phyloP scores from a whole-genome alignment of 2,888 invertebrate species.

The Cephonodes hylas region DNA sequence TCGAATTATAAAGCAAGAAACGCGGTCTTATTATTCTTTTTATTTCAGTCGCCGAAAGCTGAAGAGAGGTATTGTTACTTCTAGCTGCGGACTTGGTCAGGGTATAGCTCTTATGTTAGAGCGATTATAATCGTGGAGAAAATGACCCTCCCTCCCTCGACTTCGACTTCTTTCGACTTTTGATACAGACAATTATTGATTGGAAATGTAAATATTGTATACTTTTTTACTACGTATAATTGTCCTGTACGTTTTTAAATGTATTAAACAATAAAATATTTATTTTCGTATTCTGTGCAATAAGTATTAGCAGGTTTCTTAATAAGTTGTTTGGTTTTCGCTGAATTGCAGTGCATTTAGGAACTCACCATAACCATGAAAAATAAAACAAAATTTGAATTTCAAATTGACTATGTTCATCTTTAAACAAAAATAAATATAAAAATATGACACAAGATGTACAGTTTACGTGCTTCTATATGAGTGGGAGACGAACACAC shows the following conservation, averaged over 20 bases:
- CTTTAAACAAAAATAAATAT: slow-evolving; percentile 63
- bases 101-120: slow-evolving; percentile 96
- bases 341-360: too few species aligned
- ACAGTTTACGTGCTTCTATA: slow-evolving; percentile 2
- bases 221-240: not conserved
- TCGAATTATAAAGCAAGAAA: not conserved
- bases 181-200: too few species aligned
- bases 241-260: not conserved
- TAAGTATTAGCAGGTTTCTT: too few species aligned
- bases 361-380: too few species aligned
- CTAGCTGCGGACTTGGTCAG: slow-evolving; percentile 98
- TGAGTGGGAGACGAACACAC: not conserved
- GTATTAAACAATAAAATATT: not conserved
- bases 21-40: slow-evolving; percentile 13
- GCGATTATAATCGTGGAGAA: slow-evolving; percentile 82
- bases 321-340: too few species aligned
- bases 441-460: slow-evolving; percentile 58
- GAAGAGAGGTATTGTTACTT: slow-evolving; percentile 94
- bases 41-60: slow-evolving; percentile 45
- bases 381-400: slow-evolving; percentile 19
- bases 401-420: slow-evolving; percentile 65
- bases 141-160: too few species aligned
- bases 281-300: too few species aligned
- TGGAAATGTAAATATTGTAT: too few species aligned
- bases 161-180: too few species aligned